Base-by-base conservation (phyloP, 2,888 invertebrate species). In the Cosmopolites sordidus region DNA sequence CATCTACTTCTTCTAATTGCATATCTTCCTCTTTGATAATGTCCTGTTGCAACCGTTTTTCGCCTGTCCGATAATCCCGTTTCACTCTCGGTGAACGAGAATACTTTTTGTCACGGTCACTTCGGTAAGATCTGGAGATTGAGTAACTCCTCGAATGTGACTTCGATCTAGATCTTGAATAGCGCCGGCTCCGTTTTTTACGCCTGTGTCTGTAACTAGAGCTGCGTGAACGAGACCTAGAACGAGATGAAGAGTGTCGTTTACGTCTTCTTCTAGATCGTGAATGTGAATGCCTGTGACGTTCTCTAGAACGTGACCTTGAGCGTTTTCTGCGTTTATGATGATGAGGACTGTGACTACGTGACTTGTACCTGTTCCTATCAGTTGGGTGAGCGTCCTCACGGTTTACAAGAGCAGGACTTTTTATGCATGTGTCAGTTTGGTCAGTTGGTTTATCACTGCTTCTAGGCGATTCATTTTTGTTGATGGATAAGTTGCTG, bases 401-500 rank as follows among this genome's bases (percentile, higher is more conserved):
- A 40, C 67, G 68, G 33, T 67, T 68, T 41, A 67, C 40, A 51
- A 67, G 68, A 47, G 69, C 70, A 3, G 70, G 65, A 54, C 65
- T 69, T 63, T 71, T 72, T 53, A 69, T 50, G 52, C 62, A 69
- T n/a, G 71, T 69, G 62, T 71, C 70, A 33, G 67, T 65, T 17
- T 66, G 64, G 53, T 66, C 66, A 46, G 67, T 66, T 22, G 61
- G 51, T 53, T 65, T 63, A 16, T 58, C 48, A 15, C 30, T 44
- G 38, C 50, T 48, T 47, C 22, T 51, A 16, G 43, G 48, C 12
- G 49, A 48, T 8, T 48, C 54, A 27, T 49, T 48, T 42, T 44
- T 56, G 54, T 50, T 53, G 27, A 30, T 52, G 30, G 60, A 53
- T 15, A 50, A 29, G 33, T 58, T 51, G 37, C 50, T 55, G 16